These are phyloP conservation scores for Tragelaphus scriptus DNA, from an alignment of 2,113 vertebrate species.

Conservation along the genomic window DNA sequence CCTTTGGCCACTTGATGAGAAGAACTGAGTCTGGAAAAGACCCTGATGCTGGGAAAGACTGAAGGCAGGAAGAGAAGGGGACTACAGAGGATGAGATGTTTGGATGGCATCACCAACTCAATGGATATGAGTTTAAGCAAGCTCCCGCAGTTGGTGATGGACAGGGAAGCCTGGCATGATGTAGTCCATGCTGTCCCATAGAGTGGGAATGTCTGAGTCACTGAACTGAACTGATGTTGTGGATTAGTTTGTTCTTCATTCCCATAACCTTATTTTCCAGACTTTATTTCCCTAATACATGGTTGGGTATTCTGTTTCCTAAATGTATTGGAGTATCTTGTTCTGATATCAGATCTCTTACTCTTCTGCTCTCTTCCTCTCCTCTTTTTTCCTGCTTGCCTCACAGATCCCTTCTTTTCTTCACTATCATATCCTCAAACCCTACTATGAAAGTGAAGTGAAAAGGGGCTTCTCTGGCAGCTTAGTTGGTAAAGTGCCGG, in stretches of 20 bases:
- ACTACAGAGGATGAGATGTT: background rate
- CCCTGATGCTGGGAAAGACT: background rate
- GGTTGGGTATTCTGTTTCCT: background rate
- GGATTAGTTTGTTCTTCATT: background rate
- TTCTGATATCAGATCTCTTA: background rate
- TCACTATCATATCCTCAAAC: background rate
- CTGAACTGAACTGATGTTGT: background rate
- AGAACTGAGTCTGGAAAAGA: background rate
- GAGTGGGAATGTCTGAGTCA: background rate
- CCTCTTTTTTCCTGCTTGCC: background rate
- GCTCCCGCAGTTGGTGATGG: background rate
- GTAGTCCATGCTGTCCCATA: rapidly evolving
- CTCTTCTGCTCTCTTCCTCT: background rate
- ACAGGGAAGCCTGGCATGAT: background rate
- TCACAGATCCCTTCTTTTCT: background rate
- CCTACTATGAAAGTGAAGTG: background rate
- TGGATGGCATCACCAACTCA: background rate
- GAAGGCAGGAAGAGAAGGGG: background rate
- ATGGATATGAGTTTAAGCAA: no score
- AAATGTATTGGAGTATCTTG: background rate
- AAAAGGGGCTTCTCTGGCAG: background rate
- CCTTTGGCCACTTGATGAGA: background rate
- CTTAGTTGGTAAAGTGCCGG: background rate
- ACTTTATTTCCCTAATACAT: background rate
- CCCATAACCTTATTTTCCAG: background rate